Evolutionary conservation across 1,140 invertebrate species (phyloP).

Genomic region (Galleria mellonella): DNA sequence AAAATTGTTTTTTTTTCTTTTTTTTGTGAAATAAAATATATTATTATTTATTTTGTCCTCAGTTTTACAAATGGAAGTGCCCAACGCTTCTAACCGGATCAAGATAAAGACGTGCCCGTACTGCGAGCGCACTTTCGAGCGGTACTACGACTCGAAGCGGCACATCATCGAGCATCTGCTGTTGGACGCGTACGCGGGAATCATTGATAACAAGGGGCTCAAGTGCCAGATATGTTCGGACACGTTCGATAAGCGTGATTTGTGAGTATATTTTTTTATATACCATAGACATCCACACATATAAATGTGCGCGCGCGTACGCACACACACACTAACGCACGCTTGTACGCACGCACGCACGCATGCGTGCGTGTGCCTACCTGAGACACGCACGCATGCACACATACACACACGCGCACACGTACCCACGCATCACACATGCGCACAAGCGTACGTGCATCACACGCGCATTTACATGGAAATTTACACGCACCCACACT

Average conservation of each 20-base stretch:
- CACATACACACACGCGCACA: not conserved
- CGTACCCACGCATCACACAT: not conserved
- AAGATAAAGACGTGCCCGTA: constrained; percentile 13
- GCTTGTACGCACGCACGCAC: no score
- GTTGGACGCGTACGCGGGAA: constrained; percentile 22
- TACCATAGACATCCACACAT: not conserved
- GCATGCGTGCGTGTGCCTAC: not conserved
- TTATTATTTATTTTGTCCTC: no score
- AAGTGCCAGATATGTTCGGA: constrained; percentile 40
- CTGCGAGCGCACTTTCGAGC: constrained; percentile 31
- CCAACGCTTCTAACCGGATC: no score
- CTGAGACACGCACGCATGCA: not conserved
- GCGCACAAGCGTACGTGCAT: not conserved
- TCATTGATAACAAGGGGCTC: not conserved
- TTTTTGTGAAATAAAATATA: no score
- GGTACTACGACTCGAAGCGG: constrained; percentile 40
- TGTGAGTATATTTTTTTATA: constrained; percentile 13
- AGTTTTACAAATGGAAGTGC: not conserved
- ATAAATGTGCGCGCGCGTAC: no score
- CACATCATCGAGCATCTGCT: constrained; percentile 55
- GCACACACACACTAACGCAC: no score
- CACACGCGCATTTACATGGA: no score
- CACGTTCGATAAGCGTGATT: constrained; percentile 22
- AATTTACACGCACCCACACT: no score
- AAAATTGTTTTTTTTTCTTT: no score